A percentile compares a stretch with the other conserved stretches of the same genome.
Conservation (phyloP, 1,140 invertebrate genomes). For the Gryon sp. region DNA sequence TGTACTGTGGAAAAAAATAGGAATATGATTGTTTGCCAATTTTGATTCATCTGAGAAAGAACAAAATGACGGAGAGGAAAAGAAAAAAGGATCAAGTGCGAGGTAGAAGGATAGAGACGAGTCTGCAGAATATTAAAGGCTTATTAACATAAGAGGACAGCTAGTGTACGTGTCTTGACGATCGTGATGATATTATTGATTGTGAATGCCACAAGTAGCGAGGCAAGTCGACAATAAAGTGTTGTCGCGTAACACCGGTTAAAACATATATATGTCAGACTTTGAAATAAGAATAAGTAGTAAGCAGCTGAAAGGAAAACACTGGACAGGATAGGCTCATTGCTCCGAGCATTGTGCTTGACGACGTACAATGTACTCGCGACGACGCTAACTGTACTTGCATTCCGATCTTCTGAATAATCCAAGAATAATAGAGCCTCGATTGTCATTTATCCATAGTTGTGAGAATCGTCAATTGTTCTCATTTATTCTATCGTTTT, state of each 20-base stretch:
- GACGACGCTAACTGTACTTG: conserved; percentile 72
- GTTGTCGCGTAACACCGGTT: conserved; percentile 62
- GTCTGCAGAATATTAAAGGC: conserved; percentile 74
- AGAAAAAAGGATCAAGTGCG: conserved; percentile 58
- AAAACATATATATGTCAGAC: conserved; percentile 59
- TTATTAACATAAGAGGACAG: conserved; percentile 75
- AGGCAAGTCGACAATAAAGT: conserved; percentile 67
- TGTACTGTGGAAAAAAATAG: conserved; percentile 8
- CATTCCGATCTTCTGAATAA: conserved; percentile 76
- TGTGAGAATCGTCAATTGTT: conserved; percentile 54
- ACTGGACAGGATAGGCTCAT: conserved; percentile 63
- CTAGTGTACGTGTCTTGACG: conserved; percentile 70
- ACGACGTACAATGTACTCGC: conserved; percentile 55
- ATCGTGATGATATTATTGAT: conserved; percentile 78
- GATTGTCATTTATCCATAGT: conserved; percentile 62
- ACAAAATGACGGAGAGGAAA: conserved; percentile 41
- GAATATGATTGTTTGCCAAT: conserved; percentile 45
- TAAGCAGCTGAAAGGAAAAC: conserved; percentile 66
- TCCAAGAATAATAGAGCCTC: conserved; percentile 63
- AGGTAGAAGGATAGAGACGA: conserved; percentile 55
- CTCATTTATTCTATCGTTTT: conserved; percentile 44
- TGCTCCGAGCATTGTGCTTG: conserved; percentile 68
- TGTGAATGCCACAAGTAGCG: conserved; percentile 57
- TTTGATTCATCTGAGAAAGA: conserved; percentile 33
- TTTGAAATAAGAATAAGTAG: conserved; percentile 64